Conservation (phyloP, 2,888 invertebrate genomes). For the Cloeon dipterum region DNA sequence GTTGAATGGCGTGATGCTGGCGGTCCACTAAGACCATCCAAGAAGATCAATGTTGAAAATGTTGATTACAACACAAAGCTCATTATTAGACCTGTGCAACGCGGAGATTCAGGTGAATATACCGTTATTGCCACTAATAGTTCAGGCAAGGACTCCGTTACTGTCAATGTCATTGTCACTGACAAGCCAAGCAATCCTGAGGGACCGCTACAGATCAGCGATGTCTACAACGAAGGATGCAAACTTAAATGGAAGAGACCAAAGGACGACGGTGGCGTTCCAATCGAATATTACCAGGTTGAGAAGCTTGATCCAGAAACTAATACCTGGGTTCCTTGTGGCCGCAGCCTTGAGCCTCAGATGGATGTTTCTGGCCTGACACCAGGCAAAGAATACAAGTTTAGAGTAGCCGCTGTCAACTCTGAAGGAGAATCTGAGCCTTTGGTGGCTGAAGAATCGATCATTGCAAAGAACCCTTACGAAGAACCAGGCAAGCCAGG, state of each 20-base stretch:
- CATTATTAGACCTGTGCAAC: slow-evolving; percentile 51
- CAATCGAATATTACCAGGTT: slow-evolving; percentile 87
- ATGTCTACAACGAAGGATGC: slow-evolving; percentile 81
- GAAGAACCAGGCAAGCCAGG: slow-evolving; percentile 80
- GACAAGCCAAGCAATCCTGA: slow-evolving; percentile 75
- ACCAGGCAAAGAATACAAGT: slow-evolving; percentile 82
- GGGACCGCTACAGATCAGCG: slow-evolving; percentile 63
- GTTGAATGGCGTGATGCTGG: slow-evolving; percentile 82
- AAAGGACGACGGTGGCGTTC: slow-evolving; percentile 81
- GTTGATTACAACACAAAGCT: slow-evolving; percentile 75
- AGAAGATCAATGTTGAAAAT: slow-evolving; percentile 58
- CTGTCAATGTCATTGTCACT: slow-evolving; percentile 58
- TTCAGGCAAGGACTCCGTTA: slow-evolving; percentile 66
- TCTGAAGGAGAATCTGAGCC: slow-evolving; percentile 90
- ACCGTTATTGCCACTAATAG: slow-evolving; percentile 66
- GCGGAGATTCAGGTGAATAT: slow-evolving; percentile 72
- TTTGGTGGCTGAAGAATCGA: slow-evolving; percentile 61
- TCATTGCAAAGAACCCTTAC: slow-evolving; percentile 92
- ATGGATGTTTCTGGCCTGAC: slow-evolving; percentile 66
- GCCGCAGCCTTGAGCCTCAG: slow-evolving; percentile 60
- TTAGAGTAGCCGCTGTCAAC: slow-evolving; percentile 89
- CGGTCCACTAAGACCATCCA: slow-evolving; percentile 35
- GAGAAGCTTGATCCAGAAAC: slow-evolving; percentile 85
- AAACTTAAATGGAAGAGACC: slow-evolving; percentile 91
- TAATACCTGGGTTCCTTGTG: slow-evolving; percentile 73